These are phyloP conservation scores for Agrochola lychnidis DNA, from an alignment of 2,888 invertebrate species.

Conservation along the genomic window DNA sequence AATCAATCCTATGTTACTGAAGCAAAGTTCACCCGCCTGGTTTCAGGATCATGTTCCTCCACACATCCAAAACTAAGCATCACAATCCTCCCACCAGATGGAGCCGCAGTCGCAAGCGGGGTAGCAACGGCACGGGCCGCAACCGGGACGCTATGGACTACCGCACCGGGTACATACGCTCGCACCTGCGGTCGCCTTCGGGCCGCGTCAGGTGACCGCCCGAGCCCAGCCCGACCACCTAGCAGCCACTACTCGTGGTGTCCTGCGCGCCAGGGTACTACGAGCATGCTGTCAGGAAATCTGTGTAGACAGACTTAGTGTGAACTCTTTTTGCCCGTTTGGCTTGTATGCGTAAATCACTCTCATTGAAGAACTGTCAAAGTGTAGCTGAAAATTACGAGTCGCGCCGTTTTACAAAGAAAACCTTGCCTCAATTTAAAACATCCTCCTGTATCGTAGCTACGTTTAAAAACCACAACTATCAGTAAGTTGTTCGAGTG, in stretches of 20 bases:
- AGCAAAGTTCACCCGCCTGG: conserved; percentile 50
- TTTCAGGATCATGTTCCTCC: conserved; percentile 49
- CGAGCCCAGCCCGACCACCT: conserved; percentile 52
- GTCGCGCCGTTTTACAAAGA: background rate
- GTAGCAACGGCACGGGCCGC: conserved; percentile 84
- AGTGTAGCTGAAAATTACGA: background rate
- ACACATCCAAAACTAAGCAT: conserved; percentile 53
- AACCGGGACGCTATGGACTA: conserved; percentile 94
- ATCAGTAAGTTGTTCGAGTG: background rate
- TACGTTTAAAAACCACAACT: background rate
- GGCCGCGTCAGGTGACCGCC: conserved; percentile 97
- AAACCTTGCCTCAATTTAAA: background rate
- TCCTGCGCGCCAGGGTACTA: conserved; percentile 51
- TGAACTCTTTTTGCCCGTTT: conserved; percentile 50
- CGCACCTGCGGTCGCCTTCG: conserved; percentile 97
- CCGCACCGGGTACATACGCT: conserved; percentile 96
- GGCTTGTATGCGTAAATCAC: conserved; percentile 32
- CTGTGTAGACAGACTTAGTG: conserved; percentile 50
- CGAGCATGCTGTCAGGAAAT: conserved; percentile 58
- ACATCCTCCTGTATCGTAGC: background rate
- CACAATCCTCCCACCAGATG: conserved; percentile 90
- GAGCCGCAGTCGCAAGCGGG: conserved; percentile 94
- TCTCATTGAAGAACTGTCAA: conserved; percentile 38
- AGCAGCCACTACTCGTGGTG: conserved; percentile 60
- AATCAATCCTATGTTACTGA: conserved; percentile 2